Percentiles rank a stretch among this genome's conserved stretches.
phyloP scores from a whole-genome alignment of 2,888 invertebrate genomes.

The Morinoia aosen region DNA sequence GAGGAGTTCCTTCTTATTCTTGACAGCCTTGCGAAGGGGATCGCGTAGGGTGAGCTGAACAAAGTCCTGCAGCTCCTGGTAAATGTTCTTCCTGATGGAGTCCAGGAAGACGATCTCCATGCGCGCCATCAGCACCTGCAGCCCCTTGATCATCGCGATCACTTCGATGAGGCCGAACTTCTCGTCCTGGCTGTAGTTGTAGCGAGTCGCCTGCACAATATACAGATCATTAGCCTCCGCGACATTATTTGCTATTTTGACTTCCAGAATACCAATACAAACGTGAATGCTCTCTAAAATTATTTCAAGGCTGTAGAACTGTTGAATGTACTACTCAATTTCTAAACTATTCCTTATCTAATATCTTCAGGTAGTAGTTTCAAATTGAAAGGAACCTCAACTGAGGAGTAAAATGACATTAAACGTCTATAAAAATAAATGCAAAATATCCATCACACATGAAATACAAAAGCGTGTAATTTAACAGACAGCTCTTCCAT shows the following conservation, averaged over 20 bases:
- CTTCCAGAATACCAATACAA: background rate
- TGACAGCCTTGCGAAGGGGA: constrained; percentile 94
- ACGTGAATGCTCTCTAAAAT: background rate
- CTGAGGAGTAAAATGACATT: too few relatives aligned
- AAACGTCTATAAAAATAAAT: background rate
- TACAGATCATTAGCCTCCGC: background rate
- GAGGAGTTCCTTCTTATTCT: constrained; percentile 97
- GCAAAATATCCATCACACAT: background rate
- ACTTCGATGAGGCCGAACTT: constrained; percentile 98
- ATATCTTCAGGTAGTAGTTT: background rate
- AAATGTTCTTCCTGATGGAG: constrained; percentile 91
- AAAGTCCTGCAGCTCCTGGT: constrained; percentile 96
- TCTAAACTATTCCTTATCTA: background rate
- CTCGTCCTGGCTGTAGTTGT: constrained; percentile 97
- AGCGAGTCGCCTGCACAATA: constrained; percentile 84
- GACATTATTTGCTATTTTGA: background rate
- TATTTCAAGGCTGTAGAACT: background rate
- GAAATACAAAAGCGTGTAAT: too few relatives aligned
- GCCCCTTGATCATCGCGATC: constrained; percentile 98
- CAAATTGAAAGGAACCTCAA: background rate
- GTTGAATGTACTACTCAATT: background rate
- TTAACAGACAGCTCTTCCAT: too few relatives aligned
- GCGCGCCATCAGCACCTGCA: constrained; percentile 95
- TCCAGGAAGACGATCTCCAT: constrained; percentile 98
- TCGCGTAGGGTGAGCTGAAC: constrained; percentile 91